Base-by-base conservation (phyloP, 2,113 vertebrate genomes). In the Cyrtonyx montezumae region DNA sequence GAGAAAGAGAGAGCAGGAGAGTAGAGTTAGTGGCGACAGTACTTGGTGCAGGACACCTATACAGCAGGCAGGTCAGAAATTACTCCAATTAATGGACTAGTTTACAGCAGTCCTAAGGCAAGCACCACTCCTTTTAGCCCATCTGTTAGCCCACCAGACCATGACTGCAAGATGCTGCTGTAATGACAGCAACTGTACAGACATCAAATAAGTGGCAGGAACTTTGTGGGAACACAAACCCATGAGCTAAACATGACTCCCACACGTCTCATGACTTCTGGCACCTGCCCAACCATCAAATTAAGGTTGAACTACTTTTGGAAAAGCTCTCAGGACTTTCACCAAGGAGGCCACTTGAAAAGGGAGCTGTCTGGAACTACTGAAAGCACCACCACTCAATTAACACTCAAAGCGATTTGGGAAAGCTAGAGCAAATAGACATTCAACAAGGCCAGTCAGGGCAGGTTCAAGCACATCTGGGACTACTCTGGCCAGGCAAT, bases 371-470 rank as follows among this genome's bases (percentile, higher is more conserved):
- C 82, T 82, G 59, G 76, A 91, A 71, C 81, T 93, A 75, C 61
- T 1, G 2, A 90, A 94, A 94, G 88, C 91, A 94, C 45, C 76
- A 81, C n/a, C 36, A 86, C 76, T 94, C 0, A 0, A 75, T 86
- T 94, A 94, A 96, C 93, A 93, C 59, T 95, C 71, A 96, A 95
- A 97, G 95, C 95, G 40, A 76, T 92, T 85, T 79, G 71, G 69
- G 58, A 67, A 96, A 96, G 94, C 96, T 91, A 36, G 68, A 94
- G 94, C 94, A 88, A 77, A 79, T 86, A 93, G 55, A 88, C 93
- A 94, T 92, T 93, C 71, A 94, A 93, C 61, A 5, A 82, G 70
- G 95, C 84, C 55, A 92, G 95, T 90, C 94, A 97, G 95, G 94
- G 91, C 93, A 93, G 94, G 93, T 96, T 96, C 90, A 6, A 90